phyloP scores from a whole-genome alignment of 53 echinoderm and acorn worm species.

The Luidia sarsii region DNA sequence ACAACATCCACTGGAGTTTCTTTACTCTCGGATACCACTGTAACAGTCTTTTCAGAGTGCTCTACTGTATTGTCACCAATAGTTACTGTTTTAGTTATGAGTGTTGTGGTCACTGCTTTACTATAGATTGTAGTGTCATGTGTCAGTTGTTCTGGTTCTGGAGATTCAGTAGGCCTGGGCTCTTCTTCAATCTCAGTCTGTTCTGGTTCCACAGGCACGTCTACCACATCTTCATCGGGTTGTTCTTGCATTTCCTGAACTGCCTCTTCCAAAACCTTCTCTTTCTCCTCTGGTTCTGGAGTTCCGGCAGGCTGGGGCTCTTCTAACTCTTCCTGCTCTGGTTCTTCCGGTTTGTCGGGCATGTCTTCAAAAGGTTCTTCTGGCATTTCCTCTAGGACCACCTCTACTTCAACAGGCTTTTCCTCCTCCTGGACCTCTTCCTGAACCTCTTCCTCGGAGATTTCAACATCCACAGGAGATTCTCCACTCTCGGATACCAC shows the following conservation, averaged over 20 bases:
- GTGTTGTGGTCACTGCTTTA: too few relatives aligned
- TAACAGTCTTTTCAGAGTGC: too few relatives aligned
- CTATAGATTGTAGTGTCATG: too few relatives aligned
- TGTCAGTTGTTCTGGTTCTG: neutral
- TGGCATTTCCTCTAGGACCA: neutral
- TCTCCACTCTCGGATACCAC: slow-evolving; percentile 13
- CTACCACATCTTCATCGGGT: neutral
- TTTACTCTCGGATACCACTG: neutral
- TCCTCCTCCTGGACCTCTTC: neutral
- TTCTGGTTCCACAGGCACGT: neutral
- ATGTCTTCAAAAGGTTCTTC: neutral
- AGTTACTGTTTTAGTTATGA: too few relatives aligned
- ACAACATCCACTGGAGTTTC: neutral
- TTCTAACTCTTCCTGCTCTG: neutral
- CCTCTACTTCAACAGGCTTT: neutral
- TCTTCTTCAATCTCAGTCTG: neutral
- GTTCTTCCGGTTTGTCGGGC: neutral
- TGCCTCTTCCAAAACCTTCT: neutral
- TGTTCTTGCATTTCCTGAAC: too few relatives aligned
- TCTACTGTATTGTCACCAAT: too few relatives aligned
- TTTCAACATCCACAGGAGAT: neutral
- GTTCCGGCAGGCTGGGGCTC: neutral
- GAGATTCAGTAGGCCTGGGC: too few relatives aligned
- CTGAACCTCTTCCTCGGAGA: neutral
- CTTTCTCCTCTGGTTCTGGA: neutral